Evolutionary conservation across 2,888 invertebrate genomes (phyloP), one percentile per base, ranked within the genome.

Genomic region (Leptinotarsa haldemani): DNA sequence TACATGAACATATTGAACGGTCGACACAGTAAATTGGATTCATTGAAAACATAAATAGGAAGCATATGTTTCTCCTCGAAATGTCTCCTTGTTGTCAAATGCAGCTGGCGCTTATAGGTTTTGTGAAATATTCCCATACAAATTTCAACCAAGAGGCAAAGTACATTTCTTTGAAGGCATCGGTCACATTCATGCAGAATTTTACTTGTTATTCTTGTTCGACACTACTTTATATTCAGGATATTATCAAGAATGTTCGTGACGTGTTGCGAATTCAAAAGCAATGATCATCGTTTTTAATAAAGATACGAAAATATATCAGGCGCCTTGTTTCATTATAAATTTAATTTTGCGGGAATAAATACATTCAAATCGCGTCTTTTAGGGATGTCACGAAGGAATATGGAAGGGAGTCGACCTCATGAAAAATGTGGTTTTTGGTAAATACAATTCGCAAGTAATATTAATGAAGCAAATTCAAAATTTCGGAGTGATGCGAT

Each of bases 221-320:
- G 56, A 13, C 22, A 56, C 20, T 15, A 56, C 56, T 56, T 56
- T 22, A 56, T 56, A 56, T 56, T 56, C 56, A 20, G 56, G 16
- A 22, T 56, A 56, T 56, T 22, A 56, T 56, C 56, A 56, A 56
- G 56, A 56, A 22, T 56, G 56, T 56, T 56, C 50, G 22, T 56
- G 56, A 2, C 56, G 22, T 0, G 4, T 56, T 56, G 56, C 56
- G 56, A 56, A 56, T 56, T 56, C 13, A 15, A 13, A 20, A 56
- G 22, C 18, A 56, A 56, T 56, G 56, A 22, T 56, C 13, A 22
- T 16, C 40, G 40, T 40, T 40, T 40, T 56, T 20, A 20, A 56
- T 25, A 20, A 22, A 20, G 20, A 22, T 56, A 13, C 22, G 18
- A 22, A 22, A 56, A 30, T 3, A 13, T 25, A 56, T 3, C 22